Evolutionary conservation across 2,888 invertebrate species (phyloP).

Genomic region (Zygaena filipendulae): DNA sequence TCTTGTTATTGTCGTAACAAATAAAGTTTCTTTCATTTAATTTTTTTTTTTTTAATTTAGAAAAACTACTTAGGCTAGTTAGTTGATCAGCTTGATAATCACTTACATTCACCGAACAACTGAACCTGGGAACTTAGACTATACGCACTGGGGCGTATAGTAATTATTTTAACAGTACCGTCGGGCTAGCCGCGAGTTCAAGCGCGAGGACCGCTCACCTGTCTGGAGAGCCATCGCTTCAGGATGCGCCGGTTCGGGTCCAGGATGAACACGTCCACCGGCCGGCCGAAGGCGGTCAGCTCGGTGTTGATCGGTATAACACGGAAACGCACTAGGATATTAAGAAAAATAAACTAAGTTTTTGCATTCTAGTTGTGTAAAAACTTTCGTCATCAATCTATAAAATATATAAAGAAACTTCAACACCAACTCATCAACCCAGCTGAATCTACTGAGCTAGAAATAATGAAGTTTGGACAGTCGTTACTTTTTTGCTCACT

Average conservation of each 20-base stretch:
- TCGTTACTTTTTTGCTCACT: too few species aligned
- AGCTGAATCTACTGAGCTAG: background rate
- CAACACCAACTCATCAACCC: background rate
- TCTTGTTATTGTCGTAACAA: too few species aligned
- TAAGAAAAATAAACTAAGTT: constrained; percentile 29
- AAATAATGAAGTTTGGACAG: background rate
- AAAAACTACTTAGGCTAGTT: too few species aligned
- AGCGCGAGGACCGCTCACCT: constrained; percentile 51
- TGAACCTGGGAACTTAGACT: too few species aligned
- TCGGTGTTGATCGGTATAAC: constrained; percentile 94
- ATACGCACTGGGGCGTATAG: too few species aligned
- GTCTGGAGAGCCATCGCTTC: constrained; percentile 92
- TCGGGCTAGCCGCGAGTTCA: too few species aligned
- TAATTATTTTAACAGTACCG: too few species aligned
- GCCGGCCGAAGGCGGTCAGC: constrained; percentile 88
- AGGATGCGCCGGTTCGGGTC: constrained; percentile 90
- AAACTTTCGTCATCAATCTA: background rate
- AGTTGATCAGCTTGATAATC: too few species aligned
- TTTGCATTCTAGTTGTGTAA: background rate
- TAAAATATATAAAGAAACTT: too few species aligned
- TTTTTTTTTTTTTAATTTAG: too few species aligned
- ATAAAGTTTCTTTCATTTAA: too few species aligned
- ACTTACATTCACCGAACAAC: too few species aligned
- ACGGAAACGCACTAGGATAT: constrained; percentile 86
- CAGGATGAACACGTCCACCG: constrained; percentile 91